Conservation (phyloP, 2,888 invertebrate species). For the Oxytorus armatus region DNA sequence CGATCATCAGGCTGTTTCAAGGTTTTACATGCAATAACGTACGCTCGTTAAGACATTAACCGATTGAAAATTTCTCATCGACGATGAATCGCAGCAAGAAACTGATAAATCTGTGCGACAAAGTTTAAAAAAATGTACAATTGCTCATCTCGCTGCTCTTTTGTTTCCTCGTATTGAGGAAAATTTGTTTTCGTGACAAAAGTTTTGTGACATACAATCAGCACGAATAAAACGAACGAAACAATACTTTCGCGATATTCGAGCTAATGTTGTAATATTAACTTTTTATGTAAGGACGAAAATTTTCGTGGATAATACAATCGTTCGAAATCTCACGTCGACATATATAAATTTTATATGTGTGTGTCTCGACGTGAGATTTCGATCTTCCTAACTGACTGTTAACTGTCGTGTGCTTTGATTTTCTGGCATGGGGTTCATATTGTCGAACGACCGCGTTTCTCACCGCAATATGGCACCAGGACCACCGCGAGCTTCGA, state of each 20-base stretch:
- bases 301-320: neutral
- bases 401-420: constrained; percentile 17
- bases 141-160: neutral
- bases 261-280: constrained; percentile 16
- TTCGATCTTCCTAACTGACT: constrained; percentile 35
- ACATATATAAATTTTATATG: too few relatives aligned
- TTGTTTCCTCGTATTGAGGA: too few relatives aligned
- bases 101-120: too few relatives aligned
- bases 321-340: neutral
- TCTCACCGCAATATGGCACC: constrained; percentile 69
- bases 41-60: too few relatives aligned
- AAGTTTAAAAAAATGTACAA: neutral
- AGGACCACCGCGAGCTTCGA: constrained; percentile 60
- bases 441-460: constrained; percentile 53
- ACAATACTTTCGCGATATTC: neutral
- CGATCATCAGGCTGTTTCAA: neutral
- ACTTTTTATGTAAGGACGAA: constrained; percentile 11
- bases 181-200: neutral
- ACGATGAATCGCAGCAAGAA: too few relatives aligned
- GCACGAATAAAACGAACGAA: constrained; percentile 2
- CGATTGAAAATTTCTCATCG: too few relatives aligned
- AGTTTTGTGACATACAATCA: neutral
- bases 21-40: neutral
- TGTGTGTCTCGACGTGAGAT: constrained; percentile 47
- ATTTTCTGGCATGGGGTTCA: constrained; percentile 49